Evolutionary conservation across 2,888 invertebrate species (phyloP).

Genomic region (Acanthosepion lycidas): DNA sequence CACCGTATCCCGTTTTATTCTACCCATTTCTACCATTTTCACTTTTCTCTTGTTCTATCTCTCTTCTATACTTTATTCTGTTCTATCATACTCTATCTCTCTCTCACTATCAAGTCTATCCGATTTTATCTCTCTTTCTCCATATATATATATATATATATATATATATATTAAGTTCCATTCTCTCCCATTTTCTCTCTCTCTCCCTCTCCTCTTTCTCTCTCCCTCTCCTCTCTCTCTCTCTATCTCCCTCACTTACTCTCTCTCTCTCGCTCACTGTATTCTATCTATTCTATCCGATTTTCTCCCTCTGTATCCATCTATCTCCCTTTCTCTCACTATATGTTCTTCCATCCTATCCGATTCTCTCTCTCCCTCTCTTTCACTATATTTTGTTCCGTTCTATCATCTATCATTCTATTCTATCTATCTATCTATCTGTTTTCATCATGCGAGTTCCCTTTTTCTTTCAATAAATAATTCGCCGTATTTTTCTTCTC

Average conservation of each 20-base stretch:
- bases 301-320: background rate
- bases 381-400: background rate
- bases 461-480: too few relatives aligned
- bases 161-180: background rate
- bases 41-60: background rate
- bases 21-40: background rate
- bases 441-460: too few relatives aligned
- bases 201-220: background rate
- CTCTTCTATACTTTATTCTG: background rate
- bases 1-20: too few relatives aligned
- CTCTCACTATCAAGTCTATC: background rate
- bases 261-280: background rate
- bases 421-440: too few relatives aligned
- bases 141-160: background rate
- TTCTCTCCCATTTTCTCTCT: too few relatives aligned
- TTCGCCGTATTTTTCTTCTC: too few relatives aligned
- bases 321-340: too few relatives aligned
- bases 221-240: background rate
- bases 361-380: background rate
- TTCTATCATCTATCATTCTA: too few relatives aligned
- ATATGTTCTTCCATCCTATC: too few relatives aligned
- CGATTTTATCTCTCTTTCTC: background rate
- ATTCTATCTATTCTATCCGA: background rate
- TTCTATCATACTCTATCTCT: background rate
- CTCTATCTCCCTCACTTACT: background rate